Evolutionary conservation across 1,140 invertebrate genomes (phyloP), one percentile per base, ranked within the genome.

Genomic region (Sipha flava): DNA sequence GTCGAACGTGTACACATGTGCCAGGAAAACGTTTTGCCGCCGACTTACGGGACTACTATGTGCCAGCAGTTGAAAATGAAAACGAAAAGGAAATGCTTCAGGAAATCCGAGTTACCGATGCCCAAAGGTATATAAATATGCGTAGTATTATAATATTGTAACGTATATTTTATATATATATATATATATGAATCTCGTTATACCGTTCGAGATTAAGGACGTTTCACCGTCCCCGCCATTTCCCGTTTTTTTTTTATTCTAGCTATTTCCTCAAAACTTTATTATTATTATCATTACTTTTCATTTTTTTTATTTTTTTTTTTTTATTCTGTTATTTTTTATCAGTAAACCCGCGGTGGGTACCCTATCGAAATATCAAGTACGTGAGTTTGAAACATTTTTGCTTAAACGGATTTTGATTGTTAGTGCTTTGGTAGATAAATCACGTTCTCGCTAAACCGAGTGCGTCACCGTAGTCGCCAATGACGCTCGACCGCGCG

Each of bases 351-450:
- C 7, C 23, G 16, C 10, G 37, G 49, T n/a, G 12, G 21, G 18
- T 23, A 16, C 34, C 34, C 31, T 68, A 43, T 45, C 18, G 31
- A 75, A 57, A 77, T 43, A 43, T 43, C 34, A 34, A 57, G 73
- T 77, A 77, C 73, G 73, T 77, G 73, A 75, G 52, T 29, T 52
- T 77, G 73, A 59, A 59, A 37, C 52, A 37, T 59, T 77, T 43
- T 34, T 40, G 49, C 49, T 77, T 77, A 77, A 77, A 77, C 54
- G 73, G 34, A 59, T 59, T 59, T 77, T 43, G 73, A 77, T 77
- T 40, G 52, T 64, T 49, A n/a, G 16, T 43, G 14, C 14, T 7
- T 66, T 75, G 59, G 52, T 77, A 77, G 73, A 77, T 77, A 77
- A 77, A 77, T 77, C 73, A 77, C 73, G 73, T 77, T 77, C 18